Percentiles rank a stretch among this genome's conserved stretches.
Evolutionary conservation across 2,888 invertebrate species (phyloP).

Genomic region (Drymonia ruficornis): DNA sequence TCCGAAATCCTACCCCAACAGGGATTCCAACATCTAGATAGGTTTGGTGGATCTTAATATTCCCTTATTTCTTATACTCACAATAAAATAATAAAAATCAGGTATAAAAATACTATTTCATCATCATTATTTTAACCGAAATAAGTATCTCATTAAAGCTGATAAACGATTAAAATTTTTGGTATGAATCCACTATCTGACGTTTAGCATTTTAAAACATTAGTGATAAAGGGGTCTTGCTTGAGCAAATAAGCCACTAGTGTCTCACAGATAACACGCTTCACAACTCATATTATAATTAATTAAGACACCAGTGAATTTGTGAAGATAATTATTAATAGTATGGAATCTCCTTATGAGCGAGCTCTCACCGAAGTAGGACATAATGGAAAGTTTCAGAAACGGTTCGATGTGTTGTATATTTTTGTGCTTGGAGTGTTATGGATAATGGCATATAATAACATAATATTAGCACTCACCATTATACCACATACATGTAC

Average conservation of each 20-base stretch:
- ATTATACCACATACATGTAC: slow-evolving; percentile 72
- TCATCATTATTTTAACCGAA: too few species aligned
- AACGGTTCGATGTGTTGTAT: slow-evolving; percentile 65
- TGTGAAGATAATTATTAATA: slow-evolving; percentile 1
- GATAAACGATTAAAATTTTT: not conserved
- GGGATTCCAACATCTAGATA: too few species aligned
- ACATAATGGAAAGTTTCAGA: slow-evolving; percentile 70
- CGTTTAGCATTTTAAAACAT: slow-evolving; percentile 7
- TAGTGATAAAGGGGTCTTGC: slow-evolving; percentile 19
- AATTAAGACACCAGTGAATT: not conserved
- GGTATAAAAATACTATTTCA: too few species aligned
- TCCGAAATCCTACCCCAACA: too few species aligned
- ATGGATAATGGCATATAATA: slow-evolving; percentile 69
- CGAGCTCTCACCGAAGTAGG: slow-evolving; percentile 61
- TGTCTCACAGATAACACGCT: slow-evolving; percentile 20
- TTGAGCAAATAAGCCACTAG: slow-evolving; percentile 17
- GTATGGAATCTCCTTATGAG: slow-evolving; percentile 58
- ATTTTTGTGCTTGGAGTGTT: slow-evolving; percentile 62
- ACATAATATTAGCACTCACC: slow-evolving; percentile 68
- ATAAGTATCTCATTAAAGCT: too few species aligned
- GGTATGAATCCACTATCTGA: not conserved
- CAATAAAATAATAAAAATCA: too few species aligned
- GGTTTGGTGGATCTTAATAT: too few species aligned
- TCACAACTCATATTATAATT: not conserved
- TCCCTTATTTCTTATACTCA: too few species aligned